Base-by-base conservation (phyloP, 2,797 vertebrate genomes). In the Crenuchus spilurus region DNA sequence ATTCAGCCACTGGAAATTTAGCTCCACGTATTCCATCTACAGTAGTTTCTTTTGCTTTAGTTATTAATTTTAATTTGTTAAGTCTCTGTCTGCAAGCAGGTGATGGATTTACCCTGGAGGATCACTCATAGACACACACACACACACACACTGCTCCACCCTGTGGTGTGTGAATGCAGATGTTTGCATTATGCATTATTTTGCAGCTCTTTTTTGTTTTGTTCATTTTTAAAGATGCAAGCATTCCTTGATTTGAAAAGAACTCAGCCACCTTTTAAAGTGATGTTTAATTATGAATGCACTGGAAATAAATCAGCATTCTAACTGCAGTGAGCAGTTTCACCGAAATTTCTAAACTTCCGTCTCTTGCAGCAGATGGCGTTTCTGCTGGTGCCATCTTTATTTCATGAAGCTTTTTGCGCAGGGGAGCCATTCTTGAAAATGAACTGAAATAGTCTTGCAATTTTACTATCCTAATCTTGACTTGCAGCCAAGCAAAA, bases 231-330 rank as follows among this genome's bases (percentile, higher is more conserved):
- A 44, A 22, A 7, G 31, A 6, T 31, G 41, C 4, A 30, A 54
- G 13, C 51, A 60, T 64, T 65, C 66, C 42, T 44, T 74, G 61
- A 65, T 61, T 46, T 66, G 33, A 65, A 58, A 55, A 75, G 70
- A 54, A 64, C 3, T 64, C 68, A 70, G 64, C 61, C 30, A 24
- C 61, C 57, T 69, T n/a, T 20, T 33, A 55, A 10, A 73, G 42
- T 44, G 44, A 37, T 66, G 58, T 60, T 70, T 31, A 66, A 66
- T 70, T 60, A 65, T 79, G 49, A 41, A 73, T 78, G 68, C 62
- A 49, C 16, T 64, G 26, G 55, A 33, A 60, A 26, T 33, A 42
- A 33, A 39, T 26, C 24, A 39, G 2, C 31, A 31, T 0, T 6
- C 30, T 39, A 9, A 44, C 20, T 1, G 9, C 44, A 52, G 57